A percentile compares a stretch with the other conserved stretches of the same genome.
Conservation (phyloP, 1,140 invertebrate genomes). For the Listronotus oregonensis region DNA sequence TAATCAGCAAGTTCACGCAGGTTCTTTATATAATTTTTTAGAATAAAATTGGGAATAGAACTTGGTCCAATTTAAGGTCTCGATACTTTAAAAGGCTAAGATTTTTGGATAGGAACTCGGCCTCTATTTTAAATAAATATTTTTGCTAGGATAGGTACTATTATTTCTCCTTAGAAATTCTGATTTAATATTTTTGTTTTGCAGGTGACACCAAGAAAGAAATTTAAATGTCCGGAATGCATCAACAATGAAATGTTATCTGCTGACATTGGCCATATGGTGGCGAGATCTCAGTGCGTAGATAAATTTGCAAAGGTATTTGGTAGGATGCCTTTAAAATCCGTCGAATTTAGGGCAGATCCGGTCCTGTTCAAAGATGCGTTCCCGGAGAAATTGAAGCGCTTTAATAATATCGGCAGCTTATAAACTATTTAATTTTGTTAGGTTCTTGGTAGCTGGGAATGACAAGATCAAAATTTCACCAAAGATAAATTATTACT, state of each 20-base stretch:
- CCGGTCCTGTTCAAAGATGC: constrained; percentile 91
- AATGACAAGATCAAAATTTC: not conserved
- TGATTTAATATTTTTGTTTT: constrained; percentile 37
- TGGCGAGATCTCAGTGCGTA: constrained; percentile 90
- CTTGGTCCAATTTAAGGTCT: too few relatives aligned
- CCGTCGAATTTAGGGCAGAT: constrained; percentile 92
- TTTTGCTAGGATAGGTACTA: too few relatives aligned
- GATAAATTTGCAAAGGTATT: constrained; percentile 84
- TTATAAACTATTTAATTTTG: constrained; percentile 62
- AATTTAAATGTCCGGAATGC: constrained; percentile 96
- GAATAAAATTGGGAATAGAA: too few relatives aligned
- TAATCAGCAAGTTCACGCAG: too few relatives aligned
- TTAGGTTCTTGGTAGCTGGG: not conserved
- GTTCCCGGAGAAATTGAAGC: constrained; percentile 84
- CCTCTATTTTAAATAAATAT: too few relatives aligned
- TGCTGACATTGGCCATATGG: constrained; percentile 90
- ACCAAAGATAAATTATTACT: not conserved
- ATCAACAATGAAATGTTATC: constrained; percentile 93
- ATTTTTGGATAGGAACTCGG: too few relatives aligned
- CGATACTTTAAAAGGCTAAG: too few relatives aligned
- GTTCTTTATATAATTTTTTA: too few relatives aligned
- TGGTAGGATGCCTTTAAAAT: constrained; percentile 84
- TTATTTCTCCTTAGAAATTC: not conserved
- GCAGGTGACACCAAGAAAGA: constrained; percentile 93
- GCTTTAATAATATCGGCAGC: constrained; percentile 90